Base-by-base conservation (phyloP, 1,140 invertebrate genomes). In the Contarinia nasturtii region DNA sequence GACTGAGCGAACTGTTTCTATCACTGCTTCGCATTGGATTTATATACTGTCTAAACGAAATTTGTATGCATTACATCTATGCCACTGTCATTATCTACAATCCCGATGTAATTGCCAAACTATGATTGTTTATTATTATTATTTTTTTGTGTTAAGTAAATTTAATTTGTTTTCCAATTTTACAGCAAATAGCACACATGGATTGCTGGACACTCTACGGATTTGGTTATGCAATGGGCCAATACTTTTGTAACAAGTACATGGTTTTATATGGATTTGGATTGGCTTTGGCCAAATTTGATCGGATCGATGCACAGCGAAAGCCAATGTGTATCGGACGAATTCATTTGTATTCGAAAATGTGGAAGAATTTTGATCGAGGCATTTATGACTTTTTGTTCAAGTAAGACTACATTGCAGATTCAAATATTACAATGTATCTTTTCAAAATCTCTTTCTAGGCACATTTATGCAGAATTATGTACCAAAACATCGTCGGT, bases 351-450 rank as follows among this genome's bases (percentile, higher is more conserved):
- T 95, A 93, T 67, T 91, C 91, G 1, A 82, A 92, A 57, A 91
- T 97, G 84, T 97, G 92, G 91, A 83, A 86, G 60, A 75, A 86
- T 59, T 95, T 95, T 71, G 90, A 95, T 70, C 73, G 79, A 58
- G 90, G 90, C 19, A 71, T 94, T 14, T 92, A 94, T 58, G 74
- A 74, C 54, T 95, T 94, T 71, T 72, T 94, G 48, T 73, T 86
- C 53, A 80, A 72, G 83, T 69, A 61, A 65, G 67, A n/a, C n/a
- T n/a, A n/a, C n/a, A n/a, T n/a, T n/a, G n/a, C n/a, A n/a, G n/a
- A n/a, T n/a, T n/a, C n/a, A n/a, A n/a, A n/a, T n/a, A n/a, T n/a
- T n/a, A n/a, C n/a, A n/a, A n/a, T n/a, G n/a, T n/a, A 43, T 45
- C 51, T 56, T 52, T 50, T 62, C 57, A 55, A n/a, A n/a, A n/a